Evolutionary conservation across 2,888 invertebrate genomes (phyloP), one percentile per base, ranked within the genome.

Genomic region (Gandaritis pyraliata): DNA sequence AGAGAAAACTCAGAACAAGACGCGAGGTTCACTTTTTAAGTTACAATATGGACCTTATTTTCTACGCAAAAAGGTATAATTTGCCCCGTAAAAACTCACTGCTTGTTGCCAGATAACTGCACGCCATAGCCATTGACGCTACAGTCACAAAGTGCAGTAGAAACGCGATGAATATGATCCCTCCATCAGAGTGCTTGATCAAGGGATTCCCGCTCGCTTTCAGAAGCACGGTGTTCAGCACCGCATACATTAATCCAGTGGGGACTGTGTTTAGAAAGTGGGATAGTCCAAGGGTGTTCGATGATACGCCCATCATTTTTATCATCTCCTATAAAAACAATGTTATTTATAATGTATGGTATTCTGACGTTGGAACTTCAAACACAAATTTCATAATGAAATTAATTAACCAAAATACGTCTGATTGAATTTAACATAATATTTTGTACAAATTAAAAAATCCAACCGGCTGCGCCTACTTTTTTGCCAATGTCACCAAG

Each of bases 301-400:
- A 15, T 0, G 67, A 62, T 6, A 77, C 70, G 0, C 75, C 77
- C 0, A 72, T 63, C 58, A 75, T 68, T 50, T 71, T 73, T 38
- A 77, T 69, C 18, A 75, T 56, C 45, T 74, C 75, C 78, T 78
- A 66, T n/a, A 46, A 33, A 39, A 1, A 30, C 2, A 16, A 16
- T 38, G 13, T n/a, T n/a, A n/a, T n/a, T n/a, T n/a, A n/a, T n/a
- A n/a, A n/a, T n/a, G n/a, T n/a, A n/a, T n/a, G n/a, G n/a, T n/a
- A n/a, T n/a, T n/a, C n/a, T n/a, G n/a, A n/a, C n/a, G n/a, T n/a
- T n/a, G n/a, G n/a, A n/a, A n/a, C n/a, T n/a, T n/a, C n/a, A n/a
- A n/a, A n/a, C n/a, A n/a, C n/a, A n/a, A n/a, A n/a, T n/a, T n/a
- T n/a, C n/a, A n/a, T n/a, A n/a, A n/a, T n/a, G n/a, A n/a, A n/a